These are phyloP conservation scores for Dolichomitus sp. DNA, from an alignment of 2,888 invertebrate species.

Conservation along the genomic window DNA sequence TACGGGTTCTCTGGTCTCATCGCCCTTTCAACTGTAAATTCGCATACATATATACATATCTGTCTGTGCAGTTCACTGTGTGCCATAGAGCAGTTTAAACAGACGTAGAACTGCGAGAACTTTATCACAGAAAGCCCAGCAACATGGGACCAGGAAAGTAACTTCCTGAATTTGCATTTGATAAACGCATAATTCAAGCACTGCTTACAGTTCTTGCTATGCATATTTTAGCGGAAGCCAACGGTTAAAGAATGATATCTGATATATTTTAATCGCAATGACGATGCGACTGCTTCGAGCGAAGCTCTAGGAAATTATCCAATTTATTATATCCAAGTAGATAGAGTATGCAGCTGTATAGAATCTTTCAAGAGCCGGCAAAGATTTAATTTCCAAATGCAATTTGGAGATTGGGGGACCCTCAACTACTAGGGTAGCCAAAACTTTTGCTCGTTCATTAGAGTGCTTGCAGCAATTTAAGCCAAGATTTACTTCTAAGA, in stretches of 20 bases:
- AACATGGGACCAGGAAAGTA: not conserved
- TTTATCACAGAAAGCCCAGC: not conserved
- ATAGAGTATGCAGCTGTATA: not conserved
- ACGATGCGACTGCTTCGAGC: not conserved
- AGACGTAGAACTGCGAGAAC: not conserved
- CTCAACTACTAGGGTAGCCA: not conserved
- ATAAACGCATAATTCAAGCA: not conserved
- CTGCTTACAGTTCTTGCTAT: not conserved
- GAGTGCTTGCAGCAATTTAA: constrained; percentile 2
- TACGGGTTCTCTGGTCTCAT: constrained; percentile 2
- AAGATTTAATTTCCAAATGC: constrained; percentile 9
- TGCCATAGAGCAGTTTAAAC: not conserved
- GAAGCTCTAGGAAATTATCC: not conserved
- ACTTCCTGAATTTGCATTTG: constrained; percentile 38
- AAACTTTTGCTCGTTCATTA: not conserved
- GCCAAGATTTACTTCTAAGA: not conserved
- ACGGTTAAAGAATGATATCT: not conserved
- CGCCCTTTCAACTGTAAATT: constrained; percentile 14
- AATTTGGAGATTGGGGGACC: constrained; percentile 35
- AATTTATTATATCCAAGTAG: constrained; percentile 37
- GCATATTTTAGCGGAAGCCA: constrained; percentile 7
- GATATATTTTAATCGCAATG: not conserved
- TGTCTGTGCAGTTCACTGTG: not conserved
- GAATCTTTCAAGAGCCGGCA: not conserved
- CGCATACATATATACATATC: not conserved